These are phyloP conservation scores for Hesperophylax magnus DNA, from an alignment of 1,140 invertebrate genomes.

Conservation along the genomic window DNA sequence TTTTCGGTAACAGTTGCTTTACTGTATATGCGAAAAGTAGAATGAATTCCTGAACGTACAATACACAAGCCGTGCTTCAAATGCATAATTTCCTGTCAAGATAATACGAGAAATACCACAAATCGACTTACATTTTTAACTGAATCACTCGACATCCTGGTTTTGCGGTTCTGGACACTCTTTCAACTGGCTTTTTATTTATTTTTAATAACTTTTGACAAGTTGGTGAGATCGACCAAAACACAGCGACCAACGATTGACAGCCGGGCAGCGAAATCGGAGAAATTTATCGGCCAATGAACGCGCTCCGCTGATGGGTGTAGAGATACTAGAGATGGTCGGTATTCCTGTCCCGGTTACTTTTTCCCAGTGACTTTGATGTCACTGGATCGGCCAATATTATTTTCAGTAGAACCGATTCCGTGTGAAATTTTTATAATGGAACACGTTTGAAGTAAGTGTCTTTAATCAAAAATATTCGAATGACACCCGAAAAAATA, in stretches of 20 bases:
- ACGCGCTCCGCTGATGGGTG: constrained; percentile 16
- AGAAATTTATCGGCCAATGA: constrained; percentile 22
- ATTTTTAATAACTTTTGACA: constrained; percentile 13
- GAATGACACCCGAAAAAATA: too few species aligned
- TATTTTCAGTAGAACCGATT: too few species aligned
- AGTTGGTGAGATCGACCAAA: constrained; percentile 9
- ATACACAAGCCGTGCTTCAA: constrained; percentile 24
- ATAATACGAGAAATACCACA: constrained; percentile 40
- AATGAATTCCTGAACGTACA: constrained; percentile 48
- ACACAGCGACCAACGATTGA: constrained; percentile 25
- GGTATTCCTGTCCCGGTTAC: too few species aligned
- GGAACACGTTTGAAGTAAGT: too few species aligned
- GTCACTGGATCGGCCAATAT: too few species aligned
- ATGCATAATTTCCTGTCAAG: constrained; percentile 11
- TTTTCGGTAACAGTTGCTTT: constrained; percentile 24
- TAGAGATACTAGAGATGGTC: too few species aligned
- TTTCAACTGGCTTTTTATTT: not conserved
- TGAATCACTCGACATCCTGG: constrained; percentile 65
- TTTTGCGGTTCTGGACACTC: not conserved
- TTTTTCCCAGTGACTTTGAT: too few species aligned
- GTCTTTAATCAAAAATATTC: too few species aligned
- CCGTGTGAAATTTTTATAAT: too few species aligned
- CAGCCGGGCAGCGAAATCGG: constrained; percentile 33
- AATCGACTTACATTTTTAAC: constrained; percentile 63
- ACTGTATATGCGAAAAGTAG: constrained; percentile 43